Evolutionary conservation across 64 coral and sea anemone species (phyloP).

Genomic region (Stichodactyla mertensii): DNA sequence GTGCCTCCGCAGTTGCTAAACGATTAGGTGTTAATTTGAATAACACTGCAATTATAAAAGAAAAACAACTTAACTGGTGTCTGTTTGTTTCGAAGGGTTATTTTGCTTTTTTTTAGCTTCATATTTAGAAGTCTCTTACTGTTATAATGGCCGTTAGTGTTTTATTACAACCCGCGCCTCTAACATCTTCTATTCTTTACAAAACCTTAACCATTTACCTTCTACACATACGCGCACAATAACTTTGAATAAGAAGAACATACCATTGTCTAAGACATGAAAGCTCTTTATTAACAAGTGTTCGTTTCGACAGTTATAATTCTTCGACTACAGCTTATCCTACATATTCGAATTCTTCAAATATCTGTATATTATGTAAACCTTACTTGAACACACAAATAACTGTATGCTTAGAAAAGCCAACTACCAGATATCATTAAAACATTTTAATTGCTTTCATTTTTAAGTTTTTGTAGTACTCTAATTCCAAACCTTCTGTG

Average conservation of each 20-base stretch:
- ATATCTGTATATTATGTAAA: neutral
- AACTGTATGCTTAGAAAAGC: too few relatives aligned
- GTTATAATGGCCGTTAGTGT: neutral
- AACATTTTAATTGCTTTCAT: too few relatives aligned
- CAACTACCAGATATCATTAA: too few relatives aligned
- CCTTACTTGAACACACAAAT: neutral
- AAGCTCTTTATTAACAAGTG: constrained; percentile 5
- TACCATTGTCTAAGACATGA: neutral
- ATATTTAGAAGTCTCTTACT: neutral
- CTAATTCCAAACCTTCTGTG: too few relatives aligned
- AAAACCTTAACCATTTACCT: constrained; percentile 5
- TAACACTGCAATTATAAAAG: neutral
- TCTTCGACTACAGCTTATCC: neutral
- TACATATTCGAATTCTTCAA: neutral
- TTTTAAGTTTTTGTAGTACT: too few relatives aligned
- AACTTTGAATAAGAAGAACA: neutral
- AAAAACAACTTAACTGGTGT: neutral
- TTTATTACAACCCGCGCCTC: neutral
- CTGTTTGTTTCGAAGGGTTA: neutral
- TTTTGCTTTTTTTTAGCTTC: neutral
- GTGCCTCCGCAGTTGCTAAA: neutral
- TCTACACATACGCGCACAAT: neutral
- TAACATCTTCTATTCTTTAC: constrained; percentile 1
- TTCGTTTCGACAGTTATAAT: neutral
- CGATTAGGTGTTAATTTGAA: neutral